Evolutionary conservation across 2,888 invertebrate genomes (phyloP), one percentile per base, ranked within the genome.

Genomic region (Brachylomia viminalis): DNA sequence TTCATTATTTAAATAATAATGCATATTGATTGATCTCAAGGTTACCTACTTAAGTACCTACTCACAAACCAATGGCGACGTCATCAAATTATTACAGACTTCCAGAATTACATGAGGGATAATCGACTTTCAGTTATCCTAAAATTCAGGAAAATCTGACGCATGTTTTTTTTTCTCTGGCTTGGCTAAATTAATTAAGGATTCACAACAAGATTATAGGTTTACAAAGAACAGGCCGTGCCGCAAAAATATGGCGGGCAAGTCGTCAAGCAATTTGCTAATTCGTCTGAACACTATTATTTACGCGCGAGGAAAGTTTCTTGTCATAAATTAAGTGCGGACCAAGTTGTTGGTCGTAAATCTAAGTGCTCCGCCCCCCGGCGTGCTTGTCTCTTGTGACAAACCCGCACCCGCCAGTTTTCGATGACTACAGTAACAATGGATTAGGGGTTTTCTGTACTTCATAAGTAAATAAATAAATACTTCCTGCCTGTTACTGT

Each of bases 301-400:
- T 90, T 89, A 91, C 91, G 90, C 87, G 87, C 82, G 86, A 90
- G 91, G 90, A 91, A 92, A 93, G 91, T 93, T 92, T 89, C 87
- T 83, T 81, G 89, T 90, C 90, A 92, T 93, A 93, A 93, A 93
- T 93, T 92, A 92, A 89, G 89, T 88, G 88, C 75, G 85, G 89
- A 79, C 86, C 82, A 90, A 92, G 90, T 92, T 90, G 83, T 86
- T 82, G 87, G 77, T 91, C 91, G 90, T 93, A 91, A 92, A 92
- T 92, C 90, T 89, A 86, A 87, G 75, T 66, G 80, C 80, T 78
- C 86, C 86, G 82, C 85, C 88, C 83, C 83, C 85, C 76, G 72
- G 79, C 77, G 82, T 75, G 74, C 89, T 87, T 88, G 89, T 90
- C 89, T 90, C 86, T 81, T 84, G 90, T 90, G 90, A 91, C 90